phyloP scores from a whole-genome alignment of 2,113 vertebrate species.

The Oxygymnocypris stewartii region DNA sequence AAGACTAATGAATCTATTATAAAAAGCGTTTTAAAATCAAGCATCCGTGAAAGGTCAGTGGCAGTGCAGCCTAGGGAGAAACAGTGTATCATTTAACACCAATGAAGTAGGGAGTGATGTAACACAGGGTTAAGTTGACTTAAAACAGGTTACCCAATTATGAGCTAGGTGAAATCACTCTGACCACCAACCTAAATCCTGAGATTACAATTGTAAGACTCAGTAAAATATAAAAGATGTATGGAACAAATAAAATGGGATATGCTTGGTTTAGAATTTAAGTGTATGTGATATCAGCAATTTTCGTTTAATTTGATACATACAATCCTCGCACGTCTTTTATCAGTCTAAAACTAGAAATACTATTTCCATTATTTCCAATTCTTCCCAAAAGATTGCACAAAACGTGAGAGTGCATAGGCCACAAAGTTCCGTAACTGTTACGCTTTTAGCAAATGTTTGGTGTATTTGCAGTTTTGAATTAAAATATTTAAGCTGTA shows the following conservation, averaged over 20 bases:
- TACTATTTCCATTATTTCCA: neutral
- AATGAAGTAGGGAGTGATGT: neutral
- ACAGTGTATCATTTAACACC: neutral
- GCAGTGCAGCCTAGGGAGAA: neutral
- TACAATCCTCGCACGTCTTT: neutral
- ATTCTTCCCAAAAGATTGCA: neutral
- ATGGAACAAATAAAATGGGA: too few species aligned
- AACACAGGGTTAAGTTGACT: neutral
- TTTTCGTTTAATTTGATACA: neutral
- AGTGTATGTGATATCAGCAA: neutral
- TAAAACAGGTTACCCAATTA: neutral
- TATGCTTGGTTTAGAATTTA: neutral
- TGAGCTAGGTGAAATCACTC: neutral
- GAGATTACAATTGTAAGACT: neutral
- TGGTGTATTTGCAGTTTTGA: neutral
- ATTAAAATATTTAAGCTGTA: neutral
- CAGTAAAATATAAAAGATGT: neutral
- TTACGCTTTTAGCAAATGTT: neutral
- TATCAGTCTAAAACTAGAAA: neutral
- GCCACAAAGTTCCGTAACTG: neutral
- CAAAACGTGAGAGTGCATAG: neutral
- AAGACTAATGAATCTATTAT: conserved; percentile 27
- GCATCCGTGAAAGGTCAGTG: too few species aligned
- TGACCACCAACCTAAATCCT: neutral
- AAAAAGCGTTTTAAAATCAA: too few species aligned